Base-by-base conservation (phyloP, 2,888 invertebrate species). In the Stenoptilia bipunctidactyla region DNA sequence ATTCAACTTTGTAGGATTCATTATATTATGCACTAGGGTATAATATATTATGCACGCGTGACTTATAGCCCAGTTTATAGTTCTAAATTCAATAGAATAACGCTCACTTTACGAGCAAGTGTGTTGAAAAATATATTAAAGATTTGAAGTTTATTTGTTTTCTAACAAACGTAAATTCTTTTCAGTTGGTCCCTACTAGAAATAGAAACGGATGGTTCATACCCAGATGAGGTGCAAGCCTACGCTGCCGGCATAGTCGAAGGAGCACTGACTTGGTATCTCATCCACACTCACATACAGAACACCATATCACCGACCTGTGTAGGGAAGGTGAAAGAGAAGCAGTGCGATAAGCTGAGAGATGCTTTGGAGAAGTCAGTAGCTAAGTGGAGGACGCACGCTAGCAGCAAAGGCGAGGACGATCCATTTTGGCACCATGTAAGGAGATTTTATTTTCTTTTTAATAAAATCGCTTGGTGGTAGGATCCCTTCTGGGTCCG, bases 381-480 rank as follows among this genome's bases (percentile, higher is more conserved):
- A 1, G 82, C 85, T 15, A 87, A 85, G 61, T 87, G 90, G 64
- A 84, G 87, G 43, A 67, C 82, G n/a, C 83, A 86, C 49, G 89
- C 91, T 1, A 65, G 70, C 2, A 65, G 76, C 69, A 50, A 55
- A 55, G 49, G 75, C 8, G 53, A 55, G 9, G 58, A 60, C 4
- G 88, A 90, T 68, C 88, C 92, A 36, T 91, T 91, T 61, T 96
- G 95, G 95, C 92, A 94, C 69, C 94, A 96, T 80, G 88, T 89
- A 64, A 67, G 65, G n/a, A n/a, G n/a, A 14, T 27, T 14, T 15
- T 30, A 14, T 15, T 10, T 30, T 40, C n/a, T 20, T 10, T 15
- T 15, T 36, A 30, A 30, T 10, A 30, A 30, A 30, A 12, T 4
- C 27, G n/a, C n/a, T n/a, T n/a, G n/a, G n/a, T n/a, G n/a, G n/a